Percentiles rank a stretch among this genome's conserved stretches.
Conservation (phyloP, 2,888 invertebrate genomes). For the Acleris cristana region DNA sequence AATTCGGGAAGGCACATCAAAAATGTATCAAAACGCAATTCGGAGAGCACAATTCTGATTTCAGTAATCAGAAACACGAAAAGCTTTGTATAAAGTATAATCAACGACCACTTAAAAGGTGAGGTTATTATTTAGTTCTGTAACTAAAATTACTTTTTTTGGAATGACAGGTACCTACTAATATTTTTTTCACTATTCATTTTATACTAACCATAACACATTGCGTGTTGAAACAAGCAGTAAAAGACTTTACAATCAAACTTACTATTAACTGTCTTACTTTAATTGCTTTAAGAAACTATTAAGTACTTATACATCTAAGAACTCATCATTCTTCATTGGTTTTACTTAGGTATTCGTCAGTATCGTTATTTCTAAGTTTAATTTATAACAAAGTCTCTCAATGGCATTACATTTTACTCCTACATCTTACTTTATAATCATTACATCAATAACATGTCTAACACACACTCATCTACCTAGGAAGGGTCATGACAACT, state of each 20-base stretch:
- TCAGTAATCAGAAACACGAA: slow-evolving; percentile 73
- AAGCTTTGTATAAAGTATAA: slow-evolving; percentile 81
- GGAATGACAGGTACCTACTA: background rate
- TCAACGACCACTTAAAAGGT: slow-evolving; percentile 78
- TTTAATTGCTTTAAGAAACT: too few relatives aligned
- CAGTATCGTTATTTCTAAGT: background rate
- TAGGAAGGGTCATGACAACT: slow-evolving; percentile 86
- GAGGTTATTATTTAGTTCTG: slow-evolving; percentile 36
- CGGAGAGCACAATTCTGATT: slow-evolving; percentile 57
- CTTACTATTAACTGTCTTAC: too few relatives aligned
- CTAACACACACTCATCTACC: slow-evolving; percentile 42
- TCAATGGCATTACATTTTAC: background rate
- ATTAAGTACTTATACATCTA: too few relatives aligned
- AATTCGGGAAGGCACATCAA: slow-evolving; percentile 80
- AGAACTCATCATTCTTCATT: too few relatives aligned
- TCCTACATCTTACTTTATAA: slow-evolving; percentile 11
- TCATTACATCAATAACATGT: slow-evolving; percentile 28
- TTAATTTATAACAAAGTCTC: background rate
- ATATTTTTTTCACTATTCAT: slow-evolving; percentile 6
- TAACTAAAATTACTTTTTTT: background rate
- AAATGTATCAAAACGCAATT: slow-evolving; percentile 77
- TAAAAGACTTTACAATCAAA: too few relatives aligned
- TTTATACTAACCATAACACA: slow-evolving; percentile 13
- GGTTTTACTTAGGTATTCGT: too few relatives aligned
- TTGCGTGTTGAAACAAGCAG: background rate